Percentiles rank a stretch among this genome's conserved stretches.
These are phyloP conservation scores for Pelvicachromis taeniatus DNA, from an alignment of 2,113 vertebrate species.

Conservation along the genomic window DNA sequence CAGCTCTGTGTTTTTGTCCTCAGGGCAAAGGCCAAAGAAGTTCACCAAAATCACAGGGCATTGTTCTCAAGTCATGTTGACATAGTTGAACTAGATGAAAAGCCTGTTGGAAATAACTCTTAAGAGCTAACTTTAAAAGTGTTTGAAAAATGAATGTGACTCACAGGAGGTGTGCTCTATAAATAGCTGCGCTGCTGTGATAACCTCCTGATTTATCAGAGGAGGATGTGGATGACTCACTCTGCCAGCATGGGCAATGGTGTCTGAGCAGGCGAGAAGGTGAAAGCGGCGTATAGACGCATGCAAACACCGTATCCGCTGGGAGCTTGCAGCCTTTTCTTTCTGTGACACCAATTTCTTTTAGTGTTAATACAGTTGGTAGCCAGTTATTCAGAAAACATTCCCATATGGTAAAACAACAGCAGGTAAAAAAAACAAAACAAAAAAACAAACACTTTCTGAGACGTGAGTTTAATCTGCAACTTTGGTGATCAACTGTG, in stretches of 20 bases:
- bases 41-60: not conserved
- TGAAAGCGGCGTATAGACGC: not conserved
- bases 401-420: not conserved
- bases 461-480: not conserved
- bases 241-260: conserved; percentile 13
- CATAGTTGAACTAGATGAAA: conserved; percentile 16
- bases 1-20: not conserved
- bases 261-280: conserved; percentile 31
- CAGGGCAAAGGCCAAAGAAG: not conserved
- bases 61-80: conserved; percentile 17
- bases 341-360: not conserved
- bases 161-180: conserved; percentile 52
- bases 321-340: not conserved
- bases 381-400: not conserved
- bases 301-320: not conserved
- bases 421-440: not conserved
- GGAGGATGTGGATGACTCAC: conserved; percentile 72
- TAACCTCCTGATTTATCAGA: conserved; percentile 73
- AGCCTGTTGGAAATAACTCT: conserved; percentile 20
- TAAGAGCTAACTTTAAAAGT: conserved; percentile 40
- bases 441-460: not conserved
- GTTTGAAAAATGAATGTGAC: conserved; percentile 60
- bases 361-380: not conserved
- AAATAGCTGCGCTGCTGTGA: conserved; percentile 64
- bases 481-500: not conserved